Evolutionary conservation across 2,113 vertebrate genomes (phyloP), one percentile per base, ranked within the genome.

Genomic region (Psophia crepitans): DNA sequence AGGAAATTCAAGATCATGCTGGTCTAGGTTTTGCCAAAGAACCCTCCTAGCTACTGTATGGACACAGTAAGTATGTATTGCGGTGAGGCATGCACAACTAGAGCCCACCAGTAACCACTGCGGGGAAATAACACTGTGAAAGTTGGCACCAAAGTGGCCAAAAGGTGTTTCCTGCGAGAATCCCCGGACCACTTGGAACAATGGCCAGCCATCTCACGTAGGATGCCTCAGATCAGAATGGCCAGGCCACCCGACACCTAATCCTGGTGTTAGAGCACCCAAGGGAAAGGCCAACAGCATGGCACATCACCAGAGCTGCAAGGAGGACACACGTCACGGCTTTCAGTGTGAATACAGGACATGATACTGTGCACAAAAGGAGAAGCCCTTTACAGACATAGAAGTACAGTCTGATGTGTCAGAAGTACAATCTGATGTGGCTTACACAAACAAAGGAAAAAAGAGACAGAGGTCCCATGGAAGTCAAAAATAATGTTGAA

Each of bases 201-300:
- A 43, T 4, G 32, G 24, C 21, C 32, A 57, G 70, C 5, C 61
- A 53, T 0, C 2, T 60, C 30, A 56, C 0, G 0, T 1, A n/a
- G 37, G 33, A 69, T 33, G 33, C 13, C 54, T 76, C 66, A 61
- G 37, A 37, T 64, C 30, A 37, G 43, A 82, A 71, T 4, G 13
- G 53, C 21, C 2, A 1, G 27, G 49, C 33, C 71, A 88, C 41
- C 0, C 0, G 20, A 28, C 27, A 51, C 19, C 57, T n/a, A 4
- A 23, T 90, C 44, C 26, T n/a, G 18, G 15, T 2, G 1, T 8
- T 28, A 56, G 17, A 68, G 12, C 33, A 57, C 4, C 10, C 3
- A 17, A 46, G 22, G 16, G 54, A 39, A 78, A 87, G 20, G 63
- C 21, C 61, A 73, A 32, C 0, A 49, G 22, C 27, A 28, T 0